Conservation (phyloP, 2,113 vertebrate species). For the Cyanoderma ruficeps region DNA sequence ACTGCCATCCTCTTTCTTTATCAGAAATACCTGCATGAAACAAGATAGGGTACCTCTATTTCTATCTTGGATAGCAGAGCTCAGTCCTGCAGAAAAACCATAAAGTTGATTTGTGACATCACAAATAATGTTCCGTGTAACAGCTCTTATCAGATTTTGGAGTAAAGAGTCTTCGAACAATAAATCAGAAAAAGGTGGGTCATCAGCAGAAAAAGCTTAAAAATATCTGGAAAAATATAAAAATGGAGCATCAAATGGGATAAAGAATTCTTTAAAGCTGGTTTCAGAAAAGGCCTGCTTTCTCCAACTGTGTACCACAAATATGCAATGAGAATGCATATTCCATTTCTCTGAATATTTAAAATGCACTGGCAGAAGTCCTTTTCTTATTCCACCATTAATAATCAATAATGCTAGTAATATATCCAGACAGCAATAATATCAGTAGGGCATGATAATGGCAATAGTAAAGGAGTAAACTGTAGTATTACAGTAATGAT, state of each 20-base stretch:
- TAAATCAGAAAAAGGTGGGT: neutral
- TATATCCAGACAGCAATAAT: neutral
- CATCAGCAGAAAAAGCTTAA: neutral
- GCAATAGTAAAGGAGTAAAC: neutral
- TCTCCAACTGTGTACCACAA: neutral
- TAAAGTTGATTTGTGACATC: neutral
- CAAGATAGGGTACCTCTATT: neutral
- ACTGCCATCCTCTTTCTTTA: neutral
- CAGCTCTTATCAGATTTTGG: neutral
- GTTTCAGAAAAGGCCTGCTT: neutral
- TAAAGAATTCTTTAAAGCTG: neutral
- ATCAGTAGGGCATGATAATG: neutral
- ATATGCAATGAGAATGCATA: neutral
- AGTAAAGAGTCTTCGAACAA: neutral
- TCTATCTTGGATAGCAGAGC: neutral
- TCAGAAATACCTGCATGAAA: neutral
- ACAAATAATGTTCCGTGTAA: neutral
- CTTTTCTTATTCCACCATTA: neutral
- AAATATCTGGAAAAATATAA: neutral
- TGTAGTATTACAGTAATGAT: neutral
- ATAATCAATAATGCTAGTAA: neutral
- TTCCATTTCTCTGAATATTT: neutral
- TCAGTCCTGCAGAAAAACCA: neutral
- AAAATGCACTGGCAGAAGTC: neutral
- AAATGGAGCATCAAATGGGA: neutral